Evolutionary conservation across 1,140 invertebrate species (phyloP).

Genomic region (Zophobas morio): DNA sequence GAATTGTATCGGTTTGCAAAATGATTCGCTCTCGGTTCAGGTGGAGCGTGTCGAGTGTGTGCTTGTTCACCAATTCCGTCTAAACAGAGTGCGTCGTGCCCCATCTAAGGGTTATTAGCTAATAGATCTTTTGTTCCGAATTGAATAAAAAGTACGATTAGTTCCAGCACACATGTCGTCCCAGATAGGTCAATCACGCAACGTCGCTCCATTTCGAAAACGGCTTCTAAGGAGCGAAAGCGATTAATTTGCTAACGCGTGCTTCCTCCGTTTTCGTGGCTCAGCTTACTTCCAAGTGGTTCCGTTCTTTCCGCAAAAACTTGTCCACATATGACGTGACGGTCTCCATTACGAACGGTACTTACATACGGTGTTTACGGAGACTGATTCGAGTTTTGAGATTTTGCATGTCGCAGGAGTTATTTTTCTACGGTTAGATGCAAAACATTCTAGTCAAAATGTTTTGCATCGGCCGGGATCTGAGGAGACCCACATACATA

Average conservation of each 20-base stretch:
- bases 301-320: not conserved
- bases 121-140: not conserved
- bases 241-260: too few relatives aligned
- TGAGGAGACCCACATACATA: slow-evolving; percentile 19
- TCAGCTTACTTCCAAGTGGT: not conserved
- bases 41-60: not conserved
- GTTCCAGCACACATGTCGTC: not conserved
- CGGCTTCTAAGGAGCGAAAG: too few relatives aligned
- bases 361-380: slow-evolving; percentile 30
- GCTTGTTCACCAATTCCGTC: not conserved
- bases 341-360: slow-evolving; percentile 35
- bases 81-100: not conserved
- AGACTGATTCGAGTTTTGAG: not conserved
- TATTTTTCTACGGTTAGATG: too few relatives aligned
- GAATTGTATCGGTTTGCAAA: not conserved
- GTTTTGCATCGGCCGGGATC: too few relatives aligned
- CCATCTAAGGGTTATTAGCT: not conserved
- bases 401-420: slow-evolving; percentile 3
- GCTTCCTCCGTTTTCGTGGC: too few relatives aligned
- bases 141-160: not conserved
- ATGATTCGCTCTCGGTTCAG: not conserved
- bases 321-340: slow-evolving; percentile 18
- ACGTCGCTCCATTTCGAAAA: too few relatives aligned
- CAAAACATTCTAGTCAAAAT: too few relatives aligned
- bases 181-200: too few relatives aligned